Conservation (phyloP, 2,888 invertebrate species). For the Agrochola macilenta region DNA sequence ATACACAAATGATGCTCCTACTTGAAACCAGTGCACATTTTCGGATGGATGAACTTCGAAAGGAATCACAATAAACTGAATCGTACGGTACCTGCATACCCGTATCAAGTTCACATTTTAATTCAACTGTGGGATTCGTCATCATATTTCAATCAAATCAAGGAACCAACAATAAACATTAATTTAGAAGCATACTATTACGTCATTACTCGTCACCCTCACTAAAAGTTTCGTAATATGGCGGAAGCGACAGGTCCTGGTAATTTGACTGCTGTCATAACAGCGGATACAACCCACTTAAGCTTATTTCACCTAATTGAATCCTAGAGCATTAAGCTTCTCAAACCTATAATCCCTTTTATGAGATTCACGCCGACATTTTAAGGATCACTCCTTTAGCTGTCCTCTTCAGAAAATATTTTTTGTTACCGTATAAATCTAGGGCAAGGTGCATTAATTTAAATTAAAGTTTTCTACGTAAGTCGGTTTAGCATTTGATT, state of each 20-base stretch:
- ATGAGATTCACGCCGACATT: conserved; percentile 87
- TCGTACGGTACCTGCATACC: conserved; percentile 47
- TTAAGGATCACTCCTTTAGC: conserved; percentile 80
- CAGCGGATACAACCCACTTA: conserved; percentile 89
- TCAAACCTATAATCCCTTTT: conserved; percentile 88
- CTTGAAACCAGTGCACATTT: conserved; percentile 22
- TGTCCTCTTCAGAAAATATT: conserved; percentile 79
- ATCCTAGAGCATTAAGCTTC: conserved; percentile 88
- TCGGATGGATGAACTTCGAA: conserved; percentile 11
- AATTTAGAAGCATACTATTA: conserved; percentile 55
- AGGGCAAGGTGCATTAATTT: conserved; percentile 75
- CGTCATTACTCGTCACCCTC: conserved; percentile 78
- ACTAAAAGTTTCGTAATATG: conserved; percentile 71
- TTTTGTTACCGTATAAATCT: conserved; percentile 78
- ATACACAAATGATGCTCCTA: background rate
- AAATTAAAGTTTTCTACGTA: conserved; percentile 56
- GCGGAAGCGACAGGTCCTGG: conserved; percentile 83
- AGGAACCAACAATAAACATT: conserved; percentile 48
- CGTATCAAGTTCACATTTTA: conserved; percentile 25
- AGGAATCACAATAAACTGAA: conserved; percentile 12
- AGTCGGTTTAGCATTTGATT: conserved; percentile 60
- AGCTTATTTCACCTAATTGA: conserved; percentile 90
- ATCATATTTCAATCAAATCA: conserved; percentile 40
- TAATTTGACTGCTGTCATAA: conserved; percentile 89
- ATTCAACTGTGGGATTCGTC: conserved; percentile 28